Base-by-base conservation (phyloP, 2,888 invertebrate species). In the Philereme vetulata region DNA sequence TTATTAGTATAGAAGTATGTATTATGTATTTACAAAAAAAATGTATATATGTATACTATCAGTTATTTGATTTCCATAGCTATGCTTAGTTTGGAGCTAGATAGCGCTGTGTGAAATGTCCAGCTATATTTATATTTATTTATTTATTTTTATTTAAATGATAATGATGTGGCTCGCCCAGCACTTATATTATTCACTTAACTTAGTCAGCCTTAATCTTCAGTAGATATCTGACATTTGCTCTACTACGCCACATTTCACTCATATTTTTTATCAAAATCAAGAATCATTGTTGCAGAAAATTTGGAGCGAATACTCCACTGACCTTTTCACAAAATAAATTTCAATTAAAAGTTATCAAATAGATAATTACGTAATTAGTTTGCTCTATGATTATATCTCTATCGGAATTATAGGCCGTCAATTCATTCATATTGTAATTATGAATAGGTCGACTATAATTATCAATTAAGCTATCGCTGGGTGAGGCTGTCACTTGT, bases 261-360 rank as follows among this genome's bases (percentile, higher is more conserved):
- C 51, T 4, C 44, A 61, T 61, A 33, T 46, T 51, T 54, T 57
- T 62, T 62, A 62, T 62, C 62, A 43, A 44, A 62, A 54, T 57
- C 62, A 54, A 50, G 35, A 57, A n/a, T 7, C 51, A 62, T 51
- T 53, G 57, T 50, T 43, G 57, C 62, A 51, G 54, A 57, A 54
- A 57, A 54, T 53, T 57, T 33, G 34, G 34, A 48, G 44, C 42
- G 49, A 54, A 33, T 42, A 32, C 44, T 47, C n/a, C 34, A 42
- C 21, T 44, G 56, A 56, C 50, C 52, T 56, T 56, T 53, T 53
- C 9, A 40, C 21, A 21, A 51, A 51, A 51, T 7, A 40, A 40
- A 6, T 9, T 46, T 5, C 40, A 46, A 38, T 9, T 35, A 32
- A 33, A n/a, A 21, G 6, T 34, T 45, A 60, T 44, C 45, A 21